phyloP scores from a whole-genome alignment of 2,113 vertebrate genomes.

The Hoplias malabaricus region DNA sequence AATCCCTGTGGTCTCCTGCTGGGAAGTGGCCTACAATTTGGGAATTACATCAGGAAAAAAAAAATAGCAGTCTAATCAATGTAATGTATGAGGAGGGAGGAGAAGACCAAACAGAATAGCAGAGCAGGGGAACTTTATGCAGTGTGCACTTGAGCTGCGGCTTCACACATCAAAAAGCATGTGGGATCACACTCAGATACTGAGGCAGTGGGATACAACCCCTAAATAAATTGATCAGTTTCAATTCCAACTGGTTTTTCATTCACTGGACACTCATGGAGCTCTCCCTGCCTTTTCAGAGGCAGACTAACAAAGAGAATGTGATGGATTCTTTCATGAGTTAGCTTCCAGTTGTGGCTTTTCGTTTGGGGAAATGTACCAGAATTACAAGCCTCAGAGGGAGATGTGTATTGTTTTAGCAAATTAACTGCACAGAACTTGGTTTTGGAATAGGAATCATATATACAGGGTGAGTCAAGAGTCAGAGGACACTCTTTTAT shows the following conservation, averaged over 20 bases:
- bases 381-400: too few relatives aligned
- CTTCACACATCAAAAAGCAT: neutral
- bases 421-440: too few relatives aligned
- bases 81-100: neutral
- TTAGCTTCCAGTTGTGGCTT: neutral
- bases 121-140: neutral
- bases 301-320: neutral
- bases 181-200: neutral
- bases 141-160: neutral
- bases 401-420: too few relatives aligned
- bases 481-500: too few relatives aligned
- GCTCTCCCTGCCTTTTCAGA: neutral
- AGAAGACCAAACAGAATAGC: conserved; percentile 16
- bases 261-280: neutral
- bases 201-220: neutral
- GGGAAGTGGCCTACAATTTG: neutral
- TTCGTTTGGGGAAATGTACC: too few relatives aligned
- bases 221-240: neutral
- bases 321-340: neutral
- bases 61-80: neutral
- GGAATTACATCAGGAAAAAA: neutral
- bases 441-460: too few relatives aligned
- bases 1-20: neutral
- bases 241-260: neutral
- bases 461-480: too few relatives aligned